Base-by-base conservation (phyloP, 2,888 invertebrate species). In the Pterobdella sp. region DNA sequence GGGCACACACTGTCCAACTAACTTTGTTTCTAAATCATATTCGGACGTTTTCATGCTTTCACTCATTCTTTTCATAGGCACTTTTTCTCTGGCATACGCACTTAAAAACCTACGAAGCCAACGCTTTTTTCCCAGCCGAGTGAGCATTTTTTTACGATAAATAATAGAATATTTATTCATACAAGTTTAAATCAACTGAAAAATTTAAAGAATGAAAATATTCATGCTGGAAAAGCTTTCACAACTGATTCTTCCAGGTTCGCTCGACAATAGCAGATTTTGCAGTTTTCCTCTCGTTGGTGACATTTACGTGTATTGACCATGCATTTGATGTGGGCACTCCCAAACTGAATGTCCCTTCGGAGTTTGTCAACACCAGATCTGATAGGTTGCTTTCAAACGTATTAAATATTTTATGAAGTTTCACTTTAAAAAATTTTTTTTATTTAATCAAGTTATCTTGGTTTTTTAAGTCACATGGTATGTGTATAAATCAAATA, bases 51-150 rank as follows among this genome's bases (percentile, higher is more conserved):
- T 91, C 86, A 88, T 95, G 75, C 93, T 96, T 92, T 94, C 94
- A 73, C 88, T 93, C 78, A 88, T 95, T 76, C 87, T 95, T 76
- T 95, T 95, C 84, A 83, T 91, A 80, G 93, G 93, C 78, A 96
- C 96, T 60, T 96, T 94, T 83, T 86, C 89, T 71, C 87, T 94
- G 79, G 94, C 95, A 64, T 88, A 92, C 60, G 88, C 91, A 76
- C 85, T 96, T 73, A 95, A 95, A 85, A 92, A 92, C 81, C 93
- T 94, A 83, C 93, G 93, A 83, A 92, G 90, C 79, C 90, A 93
- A 1, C 86, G 91, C 37, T 95, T 94, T 86, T 95, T 95, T 81
- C 93, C 94, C 67, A 88, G 93, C 0, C 90, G 90, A 86, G 93
- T 92, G 87, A 82, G 77, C 74, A 34, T 34, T n/a, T 68, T 68